phyloP scores from a whole-genome alignment of 2,113 vertebrate genomes.

The Montifringilla adamsi region DNA sequence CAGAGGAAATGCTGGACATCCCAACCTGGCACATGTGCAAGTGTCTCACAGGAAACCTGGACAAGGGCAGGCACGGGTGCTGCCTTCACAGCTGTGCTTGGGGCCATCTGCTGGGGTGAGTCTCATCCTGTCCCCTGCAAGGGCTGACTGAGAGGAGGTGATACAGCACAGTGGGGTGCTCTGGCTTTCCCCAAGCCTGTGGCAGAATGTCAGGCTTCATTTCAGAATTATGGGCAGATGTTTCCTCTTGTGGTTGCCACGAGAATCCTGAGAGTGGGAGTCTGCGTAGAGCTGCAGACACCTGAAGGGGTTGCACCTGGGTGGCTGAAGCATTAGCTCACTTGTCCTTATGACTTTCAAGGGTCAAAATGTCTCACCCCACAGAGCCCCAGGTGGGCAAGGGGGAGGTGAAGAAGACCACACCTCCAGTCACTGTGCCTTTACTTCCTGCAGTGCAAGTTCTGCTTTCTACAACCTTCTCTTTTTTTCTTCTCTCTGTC shows the following conservation, averaged over 20 bases:
- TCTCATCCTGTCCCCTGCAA: rapidly evolving
- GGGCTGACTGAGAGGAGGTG: neutral
- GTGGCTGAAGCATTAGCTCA: neutral
- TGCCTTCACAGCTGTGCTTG: neutral
- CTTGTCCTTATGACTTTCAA: neutral
- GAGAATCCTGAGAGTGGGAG: neutral
- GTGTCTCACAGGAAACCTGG: neutral
- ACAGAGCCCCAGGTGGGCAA: neutral
- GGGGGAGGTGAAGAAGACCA: neutral
- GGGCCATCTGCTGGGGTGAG: neutral
- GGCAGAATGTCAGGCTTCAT: neutral
- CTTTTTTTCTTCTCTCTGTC: neutral
- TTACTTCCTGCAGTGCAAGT: neutral
- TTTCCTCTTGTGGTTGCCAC: neutral
- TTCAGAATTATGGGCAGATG: rapidly evolving
- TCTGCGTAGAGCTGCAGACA: neutral
- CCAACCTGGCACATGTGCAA: rapidly evolving
- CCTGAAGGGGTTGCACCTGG: neutral
- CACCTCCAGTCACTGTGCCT: rapidly evolving
- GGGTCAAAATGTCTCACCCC: neutral
- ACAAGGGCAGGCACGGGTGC: neutral
- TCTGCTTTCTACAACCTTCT: neutral
- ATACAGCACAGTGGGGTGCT: neutral
- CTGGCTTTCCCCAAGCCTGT: neutral
- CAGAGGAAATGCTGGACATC: neutral